A percentile compares a stretch with the other conserved stretches of the same genome.
Evolutionary conservation across 92 coral and sea anemone genomes (phyloP).

Genomic region (Porites cylindrica): DNA sequence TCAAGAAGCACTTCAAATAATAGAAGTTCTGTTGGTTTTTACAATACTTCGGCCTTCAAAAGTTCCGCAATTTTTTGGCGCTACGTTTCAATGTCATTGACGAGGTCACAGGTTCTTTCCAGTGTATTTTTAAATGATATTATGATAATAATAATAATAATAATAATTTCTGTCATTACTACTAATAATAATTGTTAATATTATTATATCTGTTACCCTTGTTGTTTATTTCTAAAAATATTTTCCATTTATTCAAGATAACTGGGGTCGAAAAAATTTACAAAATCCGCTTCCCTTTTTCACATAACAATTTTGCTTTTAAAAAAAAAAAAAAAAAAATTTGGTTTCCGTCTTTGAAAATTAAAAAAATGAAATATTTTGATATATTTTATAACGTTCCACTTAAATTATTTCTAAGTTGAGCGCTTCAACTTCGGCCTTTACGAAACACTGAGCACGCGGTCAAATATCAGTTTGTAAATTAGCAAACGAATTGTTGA

Average conservation of each 20-base stretch:
- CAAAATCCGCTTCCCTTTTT: too few species aligned
- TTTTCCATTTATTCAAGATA: neutral
- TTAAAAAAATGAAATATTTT: neutral
- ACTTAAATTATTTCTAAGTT: neutral
- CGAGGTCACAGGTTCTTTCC: constrained; percentile 15
- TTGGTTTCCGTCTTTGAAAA: neutral
- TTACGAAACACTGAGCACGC: constrained; percentile 8
- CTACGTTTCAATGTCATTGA: neutral
- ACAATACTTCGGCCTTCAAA: neutral
- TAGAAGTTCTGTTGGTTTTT: neutral
- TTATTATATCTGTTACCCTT: too few species aligned
- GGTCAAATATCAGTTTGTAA: constrained; percentile 37
- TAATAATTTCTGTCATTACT: too few species aligned
- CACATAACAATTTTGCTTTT: neutral
- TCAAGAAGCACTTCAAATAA: constrained; percentile 5
- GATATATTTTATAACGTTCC: neutral
- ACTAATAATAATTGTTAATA: too few species aligned
- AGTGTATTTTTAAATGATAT: neutral
- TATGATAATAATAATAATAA: neutral
- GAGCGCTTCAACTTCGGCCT: neutral
- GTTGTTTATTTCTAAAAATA: neutral
- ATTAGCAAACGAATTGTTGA: constrained; percentile 20
- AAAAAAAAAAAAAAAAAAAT: too few species aligned
- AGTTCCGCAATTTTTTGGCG: neutral
- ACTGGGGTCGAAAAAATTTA: too few species aligned